Evolutionary conservation across 2,888 invertebrate species (phyloP).

Genomic region (Germaria angustata): DNA sequence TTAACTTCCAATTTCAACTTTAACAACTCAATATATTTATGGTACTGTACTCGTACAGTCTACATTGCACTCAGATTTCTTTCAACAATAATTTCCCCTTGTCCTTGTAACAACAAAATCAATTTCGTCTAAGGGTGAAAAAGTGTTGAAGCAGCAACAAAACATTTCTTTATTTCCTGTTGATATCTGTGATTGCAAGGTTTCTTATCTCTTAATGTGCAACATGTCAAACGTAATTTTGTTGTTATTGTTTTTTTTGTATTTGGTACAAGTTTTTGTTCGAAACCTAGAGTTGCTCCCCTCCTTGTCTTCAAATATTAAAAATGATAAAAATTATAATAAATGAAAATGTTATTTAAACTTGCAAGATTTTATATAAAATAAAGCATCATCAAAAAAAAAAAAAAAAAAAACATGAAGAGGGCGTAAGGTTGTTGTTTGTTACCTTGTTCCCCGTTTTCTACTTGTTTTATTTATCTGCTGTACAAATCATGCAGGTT

Average conservation of each 20-base stretch:
- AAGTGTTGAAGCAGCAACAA: slow-evolving; percentile 33
- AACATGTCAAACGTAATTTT: slow-evolving; percentile 69
- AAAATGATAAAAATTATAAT: slow-evolving; percentile 32
- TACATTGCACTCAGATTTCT: neutral
- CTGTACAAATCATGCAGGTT: slow-evolving; percentile 43
- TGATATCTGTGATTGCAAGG: slow-evolving; percentile 27
- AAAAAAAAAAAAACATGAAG: neutral
- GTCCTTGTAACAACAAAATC: neutral
- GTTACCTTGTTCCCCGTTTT: neutral
- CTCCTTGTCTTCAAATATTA: slow-evolving; percentile 8
- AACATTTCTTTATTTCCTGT: neutral
- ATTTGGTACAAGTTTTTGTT: slow-evolving; percentile 33
- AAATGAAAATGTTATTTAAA: slow-evolving; percentile 66
- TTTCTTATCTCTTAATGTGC: slow-evolving; percentile 66
- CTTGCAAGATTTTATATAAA: slow-evolving; percentile 12
- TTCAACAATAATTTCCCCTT: neutral
- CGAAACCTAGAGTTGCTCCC: neutral
- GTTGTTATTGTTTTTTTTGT: slow-evolving; percentile 31
- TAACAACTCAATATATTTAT: neutral
- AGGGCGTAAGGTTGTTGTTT: neutral
- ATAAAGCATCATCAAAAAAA: neutral
- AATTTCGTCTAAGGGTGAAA: slow-evolving; percentile 46
- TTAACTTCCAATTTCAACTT: no score
- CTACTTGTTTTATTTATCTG: neutral
- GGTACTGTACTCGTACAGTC: neutral